Base-by-base conservation (phyloP, 2,888 invertebrate species). In the Imbricaverruca yamaguchii region DNA sequence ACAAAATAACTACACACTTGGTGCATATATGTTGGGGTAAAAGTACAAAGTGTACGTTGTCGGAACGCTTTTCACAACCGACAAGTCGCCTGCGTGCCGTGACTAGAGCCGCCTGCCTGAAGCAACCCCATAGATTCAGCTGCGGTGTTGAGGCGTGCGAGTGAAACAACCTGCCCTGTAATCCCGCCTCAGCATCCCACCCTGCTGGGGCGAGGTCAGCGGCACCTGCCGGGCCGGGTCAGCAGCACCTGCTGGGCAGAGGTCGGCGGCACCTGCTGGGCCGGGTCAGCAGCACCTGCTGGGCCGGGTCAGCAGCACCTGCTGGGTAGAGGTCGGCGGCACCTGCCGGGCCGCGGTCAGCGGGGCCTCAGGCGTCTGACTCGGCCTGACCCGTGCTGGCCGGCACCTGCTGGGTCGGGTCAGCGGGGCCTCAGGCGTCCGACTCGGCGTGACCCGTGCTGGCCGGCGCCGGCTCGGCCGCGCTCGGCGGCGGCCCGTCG, bases 301-400 rank as follows among this genome's bases (percentile, higher is more conserved):
- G n/a, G n/a, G n/a, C n/a, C n/a, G n/a, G n/a, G n/a, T n/a, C n/a
- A n/a, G n/a, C n/a, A n/a, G n/a, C n/a, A n/a, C n/a, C n/a, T n/a
- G n/a, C n/a, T n/a, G n/a, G n/a, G n/a, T n/a, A n/a, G n/a, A n/a
- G n/a, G n/a, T n/a, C n/a, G n/a, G n/a, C n/a, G n/a, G n/a, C n/a
- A n/a, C n/a, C n/a, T n/a, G n/a, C n/a, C n/a, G n/a, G n/a, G n/a
- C n/a, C n/a, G n/a, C n/a, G n/a, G n/a, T n/a, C n/a, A 13, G 57
- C 57, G 57, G 57, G 12, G 15, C 15, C 53, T 74, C 74, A 74
- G 74, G 74, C 74, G 53, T 74, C 74, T 21, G 74, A 74, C 74
- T 74, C 74, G 53, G 55, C 74, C 21, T 8, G 53, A 10, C 7
- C 11, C 53, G 13, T 61, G 59, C 18, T 13, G 59, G 59, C 59